Base-by-base conservation (phyloP, 2,888 invertebrate genomes). In the Agrotis exclamationis region DNA sequence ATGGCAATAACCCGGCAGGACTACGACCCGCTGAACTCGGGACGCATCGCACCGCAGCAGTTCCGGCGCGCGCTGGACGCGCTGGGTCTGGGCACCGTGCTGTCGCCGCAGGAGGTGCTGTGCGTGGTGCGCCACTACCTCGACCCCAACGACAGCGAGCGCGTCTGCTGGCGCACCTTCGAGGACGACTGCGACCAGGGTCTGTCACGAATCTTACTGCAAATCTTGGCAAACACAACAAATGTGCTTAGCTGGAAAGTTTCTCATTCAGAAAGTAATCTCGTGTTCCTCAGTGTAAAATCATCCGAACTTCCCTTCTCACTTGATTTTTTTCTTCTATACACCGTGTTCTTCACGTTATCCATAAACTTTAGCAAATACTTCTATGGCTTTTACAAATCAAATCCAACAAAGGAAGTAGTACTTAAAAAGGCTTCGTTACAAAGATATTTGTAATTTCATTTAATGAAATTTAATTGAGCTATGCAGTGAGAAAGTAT, bases 181-280 rank as follows among this genome's bases (percentile, higher is more conserved):
- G 97, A 97, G 86, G 97, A 98, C 85, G 98, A 98, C 90, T 97
- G 98, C 80, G 97, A 98, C 87, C 97, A 97, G 88, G 98, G 97
- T 97, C 13, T 60, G 50, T 13, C 24, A 14, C n/a, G 6, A 39
- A 33, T n/a, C 14, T n/a, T 14, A 14, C 13, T 13, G 33, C 9
- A 33, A 9, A 9, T 33, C 9, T 33, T 33, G 0, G 39, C 39
- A 39, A 11, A 39, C 28, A 28, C 39, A 33, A 39, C 9, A 39
- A 39, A 39, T 11, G 11, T 39, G 39, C 39, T 39, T 11, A 39
- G 39, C 5, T 11, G 11, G 39, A 11, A 39, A 39, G 24, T 11
- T 39, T 11, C 11, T 4, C 54, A 28, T 1, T 28, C 28, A n/a
- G 28, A 28, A 28, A 24, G 1, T 24, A 53, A 24, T 28, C 4